Conservation (phyloP, 2,888 invertebrate species). For the Eustalomyia histrio region DNA sequence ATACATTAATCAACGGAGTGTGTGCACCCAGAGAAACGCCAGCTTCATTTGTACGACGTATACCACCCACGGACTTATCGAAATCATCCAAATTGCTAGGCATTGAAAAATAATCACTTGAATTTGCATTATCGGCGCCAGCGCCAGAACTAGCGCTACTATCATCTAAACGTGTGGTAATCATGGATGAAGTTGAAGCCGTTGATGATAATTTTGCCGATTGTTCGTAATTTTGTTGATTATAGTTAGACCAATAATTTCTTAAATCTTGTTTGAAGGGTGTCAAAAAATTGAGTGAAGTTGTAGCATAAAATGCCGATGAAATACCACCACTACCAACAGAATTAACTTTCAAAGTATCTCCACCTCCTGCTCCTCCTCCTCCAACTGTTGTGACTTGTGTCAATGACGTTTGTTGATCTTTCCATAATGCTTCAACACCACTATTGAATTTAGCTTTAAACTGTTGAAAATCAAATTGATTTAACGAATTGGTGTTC, state of each 20-base stretch:
- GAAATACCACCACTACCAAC: slow-evolving; percentile 35
- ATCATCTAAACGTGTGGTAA: slow-evolving; percentile 62
- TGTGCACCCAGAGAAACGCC: slow-evolving; percentile 47
- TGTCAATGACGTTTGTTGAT: slow-evolving; percentile 54
- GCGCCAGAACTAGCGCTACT: slow-evolving; percentile 59
- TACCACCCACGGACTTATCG: slow-evolving; percentile 67
- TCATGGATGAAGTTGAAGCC: slow-evolving; percentile 52
- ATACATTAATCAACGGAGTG: slow-evolving; percentile 78
- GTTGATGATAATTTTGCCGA: slow-evolving; percentile 52
- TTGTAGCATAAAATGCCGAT: slow-evolving; percentile 56
- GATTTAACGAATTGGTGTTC: slow-evolving; percentile 68
- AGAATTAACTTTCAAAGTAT: slow-evolving; percentile 22
- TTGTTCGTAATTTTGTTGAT: slow-evolving; percentile 71
- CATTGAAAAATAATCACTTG: slow-evolving; percentile 72
- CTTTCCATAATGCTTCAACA: slow-evolving; percentile 85
- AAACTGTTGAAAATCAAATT: slow-evolving; percentile 73
- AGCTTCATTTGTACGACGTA: slow-evolving; percentile 56
- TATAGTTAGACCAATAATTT: slow-evolving; percentile 74
- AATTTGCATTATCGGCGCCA: slow-evolving; percentile 56
- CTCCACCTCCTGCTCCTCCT: slow-evolving; percentile 15
- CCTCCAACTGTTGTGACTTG: background rate
- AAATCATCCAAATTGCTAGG: slow-evolving; percentile 69
- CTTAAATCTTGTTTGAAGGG: slow-evolving; percentile 70
- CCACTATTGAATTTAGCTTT: slow-evolving; percentile 84
- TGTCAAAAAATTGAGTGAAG: slow-evolving; percentile 60